Evolutionary conservation across 2,797 vertebrate genomes (phyloP), one percentile per base, ranked within the genome.

Genomic region (Cyclopterus lumpus): DNA sequence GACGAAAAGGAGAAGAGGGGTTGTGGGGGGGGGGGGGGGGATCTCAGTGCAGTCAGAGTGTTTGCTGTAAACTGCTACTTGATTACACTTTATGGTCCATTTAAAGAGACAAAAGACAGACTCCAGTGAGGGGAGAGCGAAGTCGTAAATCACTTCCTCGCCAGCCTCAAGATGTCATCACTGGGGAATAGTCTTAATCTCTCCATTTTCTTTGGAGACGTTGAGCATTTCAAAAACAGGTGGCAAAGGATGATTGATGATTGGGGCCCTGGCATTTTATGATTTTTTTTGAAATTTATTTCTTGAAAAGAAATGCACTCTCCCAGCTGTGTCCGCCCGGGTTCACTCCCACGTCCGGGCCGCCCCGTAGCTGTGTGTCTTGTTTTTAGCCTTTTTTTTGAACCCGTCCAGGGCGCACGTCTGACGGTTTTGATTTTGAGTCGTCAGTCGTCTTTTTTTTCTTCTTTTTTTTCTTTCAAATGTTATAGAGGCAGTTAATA

Each of bases 171-270:
- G 91, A 90, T 86, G 88, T 82, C 88, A 85, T 68, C 75, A 67
- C 28, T 32, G 32, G 78, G 75, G 86, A 87, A 69, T 60, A 59
- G 64, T 87, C 86, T 73, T 82, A 87, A 87, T 88, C 67, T 86
- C 89, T n/a, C 74, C 73, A 83, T 78, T 77, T 76, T 72, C 79
- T 84, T 87, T 63, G 38, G 55, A 90, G 85, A 84, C 86, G 88
- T 92, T 94, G 81, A 84, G 70, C 85, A 70, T 86, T 74, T 88
- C 79, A 53, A 89, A n/a, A 89, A 89, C 42, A 82, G 68, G 63
- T 72, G 83, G 85, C 90, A 88, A 87, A 79, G 87, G 71, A 88
- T 91, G 82, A 91, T 49, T 38, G 87, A 85, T 91, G 85, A 93
- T 92, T 88, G 86, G 86, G 86, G 71, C 61, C 6, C 0, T 36